Conservation (phyloP, 2,797 vertebrate species). For the Petrocephalus sullivani region DNA sequence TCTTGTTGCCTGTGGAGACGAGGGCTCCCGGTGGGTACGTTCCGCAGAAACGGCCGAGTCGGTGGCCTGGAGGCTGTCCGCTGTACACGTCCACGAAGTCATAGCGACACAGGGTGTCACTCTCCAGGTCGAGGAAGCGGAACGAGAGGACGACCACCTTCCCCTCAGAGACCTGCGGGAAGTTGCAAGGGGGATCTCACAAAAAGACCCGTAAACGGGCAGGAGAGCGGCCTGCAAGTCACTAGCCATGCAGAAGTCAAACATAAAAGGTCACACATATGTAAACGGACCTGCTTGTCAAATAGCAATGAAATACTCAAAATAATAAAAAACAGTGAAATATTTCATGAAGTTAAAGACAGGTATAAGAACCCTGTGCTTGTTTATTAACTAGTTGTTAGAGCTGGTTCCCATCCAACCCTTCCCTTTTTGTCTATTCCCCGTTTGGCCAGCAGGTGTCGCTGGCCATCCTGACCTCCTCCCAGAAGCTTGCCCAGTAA, state of each 20-base stretch:
- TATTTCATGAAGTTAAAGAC: background rate
- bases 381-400: background rate
- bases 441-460: too few relatives aligned
- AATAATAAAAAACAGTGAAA: background rate
- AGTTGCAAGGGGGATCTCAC: background rate
- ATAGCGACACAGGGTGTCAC: constrained; percentile 87
- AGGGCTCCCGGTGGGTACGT: constrained; percentile 87
- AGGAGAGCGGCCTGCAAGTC: background rate
- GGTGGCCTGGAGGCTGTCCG: constrained; percentile 75
- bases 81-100: constrained; percentile 94
- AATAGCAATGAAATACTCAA: background rate
- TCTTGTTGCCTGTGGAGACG: constrained; percentile 89
- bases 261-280: background rate
- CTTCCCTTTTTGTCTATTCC: too few relatives aligned
- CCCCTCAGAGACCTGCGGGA: constrained; percentile 81
- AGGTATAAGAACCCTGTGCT: background rate
- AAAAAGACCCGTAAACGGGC: background rate
- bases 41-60: constrained; percentile 91
- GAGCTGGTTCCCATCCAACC: too few relatives aligned
- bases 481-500: too few relatives aligned
- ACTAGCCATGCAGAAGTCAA: background rate
- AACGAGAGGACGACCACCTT: constrained; percentile 91
- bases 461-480: too few relatives aligned
- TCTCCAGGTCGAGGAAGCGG: constrained; percentile 85
- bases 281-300: background rate